Evolutionary conservation across 64 coral and sea anemone species (phyloP), one percentile per base, ranked within the genome.

Genomic region (Porites australiensis): DNA sequence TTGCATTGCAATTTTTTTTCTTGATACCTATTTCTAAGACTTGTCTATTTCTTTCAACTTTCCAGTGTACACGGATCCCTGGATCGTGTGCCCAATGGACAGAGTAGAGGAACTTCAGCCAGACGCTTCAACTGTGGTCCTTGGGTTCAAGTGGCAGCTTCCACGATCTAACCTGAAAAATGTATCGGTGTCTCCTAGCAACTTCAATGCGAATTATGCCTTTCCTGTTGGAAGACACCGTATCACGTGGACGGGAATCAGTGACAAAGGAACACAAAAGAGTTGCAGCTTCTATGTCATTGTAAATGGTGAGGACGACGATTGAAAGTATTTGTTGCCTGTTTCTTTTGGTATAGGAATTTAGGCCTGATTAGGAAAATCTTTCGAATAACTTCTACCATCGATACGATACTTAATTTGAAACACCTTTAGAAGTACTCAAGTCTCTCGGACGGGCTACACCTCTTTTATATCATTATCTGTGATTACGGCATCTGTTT

Each of bases 211-310:
- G 6, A 90, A 86, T 43, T 99, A 96, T 62, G 50, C 83, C 3
- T 99, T 99, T 88, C 94, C 94, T 3, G 92, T 86, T 15, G 98
- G 98, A 59, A 96, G 72, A 71, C 93, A 89, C 13, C 91, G 91
- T 14, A 89, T 99, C 46, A 96, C 88, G 19, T 99, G 98, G 98
- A 96, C 91, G 84, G 98, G 94, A 74, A 96, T 71, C 65, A 94
- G 93, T 82, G 49, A 75, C 13, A 82, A 94, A 22, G 94, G 98
- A 55, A 72, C 83, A 19, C 79, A 79, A 15, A 95, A 96, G 58
- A 94, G 88, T 47, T 99, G 98, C 50, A 87, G 59, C 45, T 94
- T 86, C 62, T 81, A 96, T 46, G 85, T 99, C 45, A 93, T 89
- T 69, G 92, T 99, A 7, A 90, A 79, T 23, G 98, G 98, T 99